Conservation (phyloP, 2,888 invertebrate genomes). For the Alloscopus bannaensis region DNA sequence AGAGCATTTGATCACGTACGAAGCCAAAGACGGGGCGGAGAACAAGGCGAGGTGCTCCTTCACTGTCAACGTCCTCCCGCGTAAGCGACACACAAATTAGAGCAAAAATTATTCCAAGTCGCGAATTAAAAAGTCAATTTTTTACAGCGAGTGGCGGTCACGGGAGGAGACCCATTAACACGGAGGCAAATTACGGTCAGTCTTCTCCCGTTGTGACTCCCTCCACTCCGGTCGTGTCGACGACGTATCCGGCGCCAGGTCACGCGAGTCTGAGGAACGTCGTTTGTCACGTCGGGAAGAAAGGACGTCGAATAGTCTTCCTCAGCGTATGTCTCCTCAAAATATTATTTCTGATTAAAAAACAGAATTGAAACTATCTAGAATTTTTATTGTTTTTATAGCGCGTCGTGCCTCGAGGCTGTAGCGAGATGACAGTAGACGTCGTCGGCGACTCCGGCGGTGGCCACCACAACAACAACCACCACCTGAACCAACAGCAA, state of each 20-base stretch:
- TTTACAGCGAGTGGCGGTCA: constrained; percentile 10
- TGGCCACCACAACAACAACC: no score
- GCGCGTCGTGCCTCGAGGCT: constrained; percentile 73
- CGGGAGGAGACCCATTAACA: constrained; percentile 67
- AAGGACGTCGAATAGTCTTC: constrained; percentile 72
- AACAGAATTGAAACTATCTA: neutral
- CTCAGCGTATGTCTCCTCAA: constrained; percentile 66
- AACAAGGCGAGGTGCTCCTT: constrained; percentile 77
- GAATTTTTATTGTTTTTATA: constrained; percentile 32
- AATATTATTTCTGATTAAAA: no score
- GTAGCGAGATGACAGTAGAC: constrained; percentile 72
- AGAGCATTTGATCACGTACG: constrained; percentile 77
- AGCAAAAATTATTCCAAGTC: neutral
- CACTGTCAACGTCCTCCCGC: constrained; percentile 73
- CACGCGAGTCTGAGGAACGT: constrained; percentile 71
- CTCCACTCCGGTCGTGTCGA: constrained; percentile 27
- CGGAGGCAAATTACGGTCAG: constrained; percentile 63
- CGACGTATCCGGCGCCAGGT: constrained; percentile 62
- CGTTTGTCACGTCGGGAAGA: constrained; percentile 73
- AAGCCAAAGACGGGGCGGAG: constrained; percentile 77
- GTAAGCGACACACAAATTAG: constrained; percentile 49
- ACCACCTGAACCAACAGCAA: no score
- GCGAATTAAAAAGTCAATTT: neutral
- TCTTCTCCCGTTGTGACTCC: constrained; percentile 55
- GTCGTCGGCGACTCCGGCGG: constrained; percentile 68